Evolutionary conservation across 2,888 invertebrate genomes (phyloP), one percentile per base, ranked within the genome.

Genomic region (Luperina testacea): DNA sequence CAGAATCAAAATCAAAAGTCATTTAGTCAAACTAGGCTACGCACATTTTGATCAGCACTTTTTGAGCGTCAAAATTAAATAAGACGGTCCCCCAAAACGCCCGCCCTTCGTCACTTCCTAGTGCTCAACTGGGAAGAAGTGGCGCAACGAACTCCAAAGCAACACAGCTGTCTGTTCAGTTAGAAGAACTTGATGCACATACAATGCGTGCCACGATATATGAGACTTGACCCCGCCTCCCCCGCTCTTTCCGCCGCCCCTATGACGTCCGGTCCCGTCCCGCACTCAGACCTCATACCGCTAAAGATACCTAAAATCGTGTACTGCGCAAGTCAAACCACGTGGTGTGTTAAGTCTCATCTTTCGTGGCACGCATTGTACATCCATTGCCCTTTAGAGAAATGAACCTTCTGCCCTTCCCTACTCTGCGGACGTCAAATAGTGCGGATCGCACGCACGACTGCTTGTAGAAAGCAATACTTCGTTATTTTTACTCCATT

Each of bases 361-460:
- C n/a, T n/a, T n/a, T n/a, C n/a, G n/a, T n/a, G n/a, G n/a, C n/a
- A n/a, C n/a, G n/a, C n/a, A n/a, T n/a, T n/a, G n/a, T n/a, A n/a
- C 8, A 69, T 42, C 20, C 24, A 59, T 57, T 1, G 13, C 5
- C 0, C 5, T 73, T 67, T 38, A 67, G 7, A 24, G 11, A 27
- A 82, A 15, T 65, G 17, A 7, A 8, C 20, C 80, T 85, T 83
- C 85, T 83, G 63, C 24, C 9, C 6, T 51, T 48, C 0, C 4
- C 11, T 78, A 24, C 51, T 24, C n/a, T 45, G 59, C 45, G 80
- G 63, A n/a, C 86, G 86, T 84, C 88, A 90, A 92, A 91, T 92
- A 87, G 93, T 92, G 91, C 94, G 90, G 89, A 89, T 87, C 88
- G 90, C 89, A 94, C 93, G 95, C 95, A 95, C 95, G 95, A 92